Evolutionary conservation across 2,113 vertebrate genomes (phyloP).

Genomic region (Opisthocomus hoazin): DNA sequence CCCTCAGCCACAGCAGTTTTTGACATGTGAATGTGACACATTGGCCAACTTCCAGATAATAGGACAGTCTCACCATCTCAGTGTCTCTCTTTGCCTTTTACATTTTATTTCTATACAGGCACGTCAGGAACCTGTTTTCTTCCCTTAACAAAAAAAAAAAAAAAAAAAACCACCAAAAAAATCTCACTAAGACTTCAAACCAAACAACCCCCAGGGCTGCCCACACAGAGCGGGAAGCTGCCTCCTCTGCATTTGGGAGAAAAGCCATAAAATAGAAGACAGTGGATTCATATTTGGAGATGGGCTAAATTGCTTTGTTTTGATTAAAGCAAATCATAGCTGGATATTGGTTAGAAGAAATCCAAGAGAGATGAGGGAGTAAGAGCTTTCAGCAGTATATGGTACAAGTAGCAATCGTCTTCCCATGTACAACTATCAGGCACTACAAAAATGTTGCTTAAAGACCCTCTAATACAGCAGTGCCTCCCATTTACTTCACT

Average conservation of each 20-base stretch:
- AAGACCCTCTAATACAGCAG: not conserved
- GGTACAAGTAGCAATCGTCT: not conserved
- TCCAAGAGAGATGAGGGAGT: not conserved
- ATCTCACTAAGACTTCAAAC: not conserved
- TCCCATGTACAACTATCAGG: not conserved
- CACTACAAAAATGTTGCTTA: not conserved
- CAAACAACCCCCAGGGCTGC: not conserved
- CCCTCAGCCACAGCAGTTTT: conserved; percentile 23
- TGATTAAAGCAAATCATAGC: not conserved
- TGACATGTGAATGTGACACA: conserved; percentile 56
- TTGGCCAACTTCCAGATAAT: conserved; percentile 67
- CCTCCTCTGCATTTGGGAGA: not conserved
- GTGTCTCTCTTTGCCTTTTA: conserved; percentile 42
- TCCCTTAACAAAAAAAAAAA: not conserved
- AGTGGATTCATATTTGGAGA: not conserved
- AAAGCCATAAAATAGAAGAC: not conserved
- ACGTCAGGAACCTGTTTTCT: conserved; percentile 45
- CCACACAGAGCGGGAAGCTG: not conserved
- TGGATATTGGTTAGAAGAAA: not conserved
- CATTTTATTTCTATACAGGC: conserved; percentile 46
- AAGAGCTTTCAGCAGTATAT: not conserved
- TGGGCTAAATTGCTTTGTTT: not conserved
- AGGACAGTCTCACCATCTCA: conserved; percentile 33
- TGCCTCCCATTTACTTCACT: not conserved
- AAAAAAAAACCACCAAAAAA: too few species aligned